phyloP scores from a whole-genome alignment of 2,113 vertebrate genomes.

The Campylorhamphus procurvoides region DNA sequence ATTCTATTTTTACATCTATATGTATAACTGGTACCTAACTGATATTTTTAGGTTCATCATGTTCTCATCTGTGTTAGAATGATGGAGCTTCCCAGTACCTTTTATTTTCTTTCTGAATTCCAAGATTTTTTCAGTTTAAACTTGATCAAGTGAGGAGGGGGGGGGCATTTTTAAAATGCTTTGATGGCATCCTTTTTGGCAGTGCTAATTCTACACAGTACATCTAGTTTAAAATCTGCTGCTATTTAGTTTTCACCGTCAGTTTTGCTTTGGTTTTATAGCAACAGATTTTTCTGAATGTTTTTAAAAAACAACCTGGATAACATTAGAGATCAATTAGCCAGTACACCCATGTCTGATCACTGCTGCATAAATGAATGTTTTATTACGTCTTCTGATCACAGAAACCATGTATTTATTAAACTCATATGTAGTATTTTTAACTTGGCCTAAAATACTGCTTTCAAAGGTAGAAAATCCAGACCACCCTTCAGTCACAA shows the following conservation, averaged over 20 bases:
- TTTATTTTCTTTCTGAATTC: conserved; percentile 68
- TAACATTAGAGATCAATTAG: neutral
- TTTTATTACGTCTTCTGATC: neutral
- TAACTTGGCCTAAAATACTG: neutral
- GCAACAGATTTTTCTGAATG: neutral
- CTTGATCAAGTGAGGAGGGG: neutral
- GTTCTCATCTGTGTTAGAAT: conserved; percentile 45
- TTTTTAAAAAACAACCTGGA: neutral
- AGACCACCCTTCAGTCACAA: neutral
- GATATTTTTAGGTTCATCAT: neutral
- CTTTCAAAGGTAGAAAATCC: neutral
- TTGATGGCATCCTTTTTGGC: neutral
- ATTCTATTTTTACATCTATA: conserved; percentile 41
- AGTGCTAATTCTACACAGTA: neutral
- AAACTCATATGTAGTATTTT: neutral
- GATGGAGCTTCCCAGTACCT: conserved; percentile 50
- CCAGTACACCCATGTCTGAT: neutral
- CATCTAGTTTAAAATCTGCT: neutral
- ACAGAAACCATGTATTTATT: neutral
- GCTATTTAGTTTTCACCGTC: neutral
- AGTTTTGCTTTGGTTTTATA: neutral
- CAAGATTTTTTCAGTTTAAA: conserved; percentile 71
- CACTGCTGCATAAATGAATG: neutral
- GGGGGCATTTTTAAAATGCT: conserved; percentile 9
- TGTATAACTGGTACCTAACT: conserved; percentile 17